Conservation (phyloP, 2,113 vertebrate genomes). For the Protomyctophum bolini region DNA sequence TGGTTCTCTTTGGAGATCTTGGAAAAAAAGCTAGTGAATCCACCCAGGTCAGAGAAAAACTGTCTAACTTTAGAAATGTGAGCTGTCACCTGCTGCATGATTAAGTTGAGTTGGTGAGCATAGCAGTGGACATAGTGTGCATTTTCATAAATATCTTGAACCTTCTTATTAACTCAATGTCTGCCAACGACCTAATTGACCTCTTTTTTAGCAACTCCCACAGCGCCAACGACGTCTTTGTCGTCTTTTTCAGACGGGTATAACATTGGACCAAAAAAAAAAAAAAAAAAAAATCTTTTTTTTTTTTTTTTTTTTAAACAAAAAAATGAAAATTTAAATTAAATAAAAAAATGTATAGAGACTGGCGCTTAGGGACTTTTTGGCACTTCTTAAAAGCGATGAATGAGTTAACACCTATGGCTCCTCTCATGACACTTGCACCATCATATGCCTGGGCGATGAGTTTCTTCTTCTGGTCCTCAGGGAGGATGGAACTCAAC, state of each 20-base stretch:
- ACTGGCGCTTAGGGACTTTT: no score
- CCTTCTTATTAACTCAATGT: slow-evolving; percentile 24
- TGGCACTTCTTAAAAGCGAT: no score
- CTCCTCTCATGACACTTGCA: slow-evolving; percentile 24
- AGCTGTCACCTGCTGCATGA: slow-evolving; percentile 10
- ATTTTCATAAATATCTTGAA: slow-evolving; percentile 24
- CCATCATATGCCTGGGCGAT: slow-evolving; percentile 36
- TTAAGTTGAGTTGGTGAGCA: slow-evolving; percentile 20
- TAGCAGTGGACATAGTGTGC: slow-evolving; percentile 32
- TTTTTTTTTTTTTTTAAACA: no score
- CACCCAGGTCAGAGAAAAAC: slow-evolving; percentile 6
- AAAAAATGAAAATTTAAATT: no score
- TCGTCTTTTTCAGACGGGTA: no score
- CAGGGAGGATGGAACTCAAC: slow-evolving; percentile 24
- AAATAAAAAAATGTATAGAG: no score
- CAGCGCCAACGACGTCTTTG: no score
- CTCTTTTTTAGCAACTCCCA: no score
- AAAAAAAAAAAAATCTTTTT: no score
- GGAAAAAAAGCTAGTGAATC: slow-evolving; percentile 13
- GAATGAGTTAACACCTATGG: no score
- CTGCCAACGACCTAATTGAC: no score
- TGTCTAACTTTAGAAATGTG: not conserved
- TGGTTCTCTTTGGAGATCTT: not conserved
- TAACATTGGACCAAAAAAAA: no score
- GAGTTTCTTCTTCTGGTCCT: slow-evolving; percentile 24